phyloP scores from a whole-genome alignment of 2,797 vertebrate genomes.

The Poecilia wingei region DNA sequence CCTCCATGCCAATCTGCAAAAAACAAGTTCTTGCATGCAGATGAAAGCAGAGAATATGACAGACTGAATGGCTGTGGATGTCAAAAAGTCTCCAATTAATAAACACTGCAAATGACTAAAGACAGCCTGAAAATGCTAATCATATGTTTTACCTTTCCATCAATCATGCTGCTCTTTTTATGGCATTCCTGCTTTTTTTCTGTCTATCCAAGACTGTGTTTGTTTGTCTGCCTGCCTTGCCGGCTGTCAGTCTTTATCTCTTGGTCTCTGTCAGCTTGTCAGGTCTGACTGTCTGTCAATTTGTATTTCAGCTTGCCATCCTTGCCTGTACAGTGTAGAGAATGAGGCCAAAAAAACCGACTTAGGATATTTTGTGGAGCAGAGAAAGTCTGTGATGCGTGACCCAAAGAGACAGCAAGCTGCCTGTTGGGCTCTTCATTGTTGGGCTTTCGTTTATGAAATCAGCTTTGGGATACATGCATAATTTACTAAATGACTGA shows the following conservation, averaged over 20 bases:
- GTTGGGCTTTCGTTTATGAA: constrained; percentile 56
- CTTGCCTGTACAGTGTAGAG: constrained; percentile 47
- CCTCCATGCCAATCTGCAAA: constrained; percentile 19
- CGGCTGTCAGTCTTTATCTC: constrained; percentile 44
- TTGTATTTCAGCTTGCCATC: constrained; percentile 60
- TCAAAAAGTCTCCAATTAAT: constrained; percentile 2
- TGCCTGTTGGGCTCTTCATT: constrained; percentile 63
- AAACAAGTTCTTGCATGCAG: constrained; percentile 13
- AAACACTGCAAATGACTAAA: constrained; percentile 10
- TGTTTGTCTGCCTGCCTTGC: constrained; percentile 42
- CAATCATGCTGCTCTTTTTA: constrained; percentile 27
- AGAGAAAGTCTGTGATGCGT: constrained; percentile 59
- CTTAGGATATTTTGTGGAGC: constrained; percentile 60
- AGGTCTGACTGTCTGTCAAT: constrained; percentile 54
- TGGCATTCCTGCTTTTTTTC: constrained; percentile 15
- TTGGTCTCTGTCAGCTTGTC: constrained; percentile 35
- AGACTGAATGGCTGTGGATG: constrained; percentile 1
- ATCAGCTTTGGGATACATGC: constrained; percentile 30
- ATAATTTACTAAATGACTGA: constrained; percentile 57
- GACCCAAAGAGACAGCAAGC: constrained; percentile 45
- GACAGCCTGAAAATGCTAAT: constrained; percentile 6
- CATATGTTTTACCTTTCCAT: constrained; percentile 3
- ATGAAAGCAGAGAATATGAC: constrained; percentile 34
- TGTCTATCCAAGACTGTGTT: constrained; percentile 35
- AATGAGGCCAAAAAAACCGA: constrained; percentile 50